A percentile compares a stretch with the other conserved stretches of the same genome.
Conservation (phyloP, 2,888 invertebrate genomes). For the Aporophyla lueneburgensis region DNA sequence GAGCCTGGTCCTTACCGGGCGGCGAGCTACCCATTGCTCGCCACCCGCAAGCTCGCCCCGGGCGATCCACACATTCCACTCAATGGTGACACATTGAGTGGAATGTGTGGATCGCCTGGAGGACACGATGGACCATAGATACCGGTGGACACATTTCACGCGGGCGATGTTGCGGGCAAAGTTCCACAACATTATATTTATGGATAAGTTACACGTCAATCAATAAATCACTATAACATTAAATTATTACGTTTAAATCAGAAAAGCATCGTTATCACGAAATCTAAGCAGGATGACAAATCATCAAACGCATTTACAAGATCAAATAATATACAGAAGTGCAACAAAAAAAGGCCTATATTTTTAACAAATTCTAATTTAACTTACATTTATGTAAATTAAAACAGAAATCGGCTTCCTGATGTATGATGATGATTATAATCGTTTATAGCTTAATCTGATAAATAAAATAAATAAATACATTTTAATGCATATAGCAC, state of each 20-base stretch:
- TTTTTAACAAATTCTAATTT: constrained; percentile 8
- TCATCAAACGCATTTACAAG: not conserved
- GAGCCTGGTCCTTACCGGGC: too few species aligned
- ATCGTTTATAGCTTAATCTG: not conserved
- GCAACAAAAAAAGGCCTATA: not conserved
- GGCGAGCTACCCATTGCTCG: too few species aligned
- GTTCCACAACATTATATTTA: too few species aligned
- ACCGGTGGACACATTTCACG: too few species aligned
- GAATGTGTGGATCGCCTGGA: too few species aligned
- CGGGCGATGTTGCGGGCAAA: too few species aligned
- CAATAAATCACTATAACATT: constrained; percentile 5
- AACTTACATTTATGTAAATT: constrained; percentile 19
- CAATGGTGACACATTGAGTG: too few species aligned
- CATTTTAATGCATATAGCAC: not conserved
- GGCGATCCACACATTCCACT: too few species aligned
- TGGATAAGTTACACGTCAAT: not conserved
- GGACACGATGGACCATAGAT: too few species aligned
- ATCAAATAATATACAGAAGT: not conserved
- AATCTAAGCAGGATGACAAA: constrained; percentile 20
- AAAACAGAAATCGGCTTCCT: constrained; percentile 21
- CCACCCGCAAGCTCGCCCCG: too few species aligned
- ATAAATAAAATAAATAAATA: not conserved
- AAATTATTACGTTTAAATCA: not conserved
- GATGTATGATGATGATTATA: constrained; percentile 1
- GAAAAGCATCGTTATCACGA: not conserved